These are phyloP conservation scores for Vombatus ursinus DNA, from an alignment of 2,113 vertebrate genomes.

Conservation along the genomic window DNA sequence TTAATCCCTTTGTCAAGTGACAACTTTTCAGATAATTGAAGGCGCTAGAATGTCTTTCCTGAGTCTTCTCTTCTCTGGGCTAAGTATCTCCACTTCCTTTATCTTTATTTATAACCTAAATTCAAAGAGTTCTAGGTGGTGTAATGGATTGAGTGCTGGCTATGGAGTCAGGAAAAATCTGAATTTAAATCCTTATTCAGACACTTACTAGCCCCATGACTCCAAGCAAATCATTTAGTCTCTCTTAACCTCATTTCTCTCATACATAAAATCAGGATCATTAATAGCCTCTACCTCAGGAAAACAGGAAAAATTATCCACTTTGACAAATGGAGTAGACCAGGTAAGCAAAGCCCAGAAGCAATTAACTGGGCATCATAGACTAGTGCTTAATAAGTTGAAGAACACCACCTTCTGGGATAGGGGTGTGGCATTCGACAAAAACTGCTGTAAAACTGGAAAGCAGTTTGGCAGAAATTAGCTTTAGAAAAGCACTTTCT, in stretches of 20 bases:
- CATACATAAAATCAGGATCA: too few species aligned
- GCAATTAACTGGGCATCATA: background rate
- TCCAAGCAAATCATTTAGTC: background rate
- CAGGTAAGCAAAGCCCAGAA: background rate
- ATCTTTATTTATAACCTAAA: background rate
- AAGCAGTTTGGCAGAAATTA: background rate
- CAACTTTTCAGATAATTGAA: background rate
- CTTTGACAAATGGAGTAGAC: background rate
- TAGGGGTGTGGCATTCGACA: background rate
- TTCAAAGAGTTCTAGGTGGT: background rate
- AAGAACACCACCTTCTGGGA: background rate
- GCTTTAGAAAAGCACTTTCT: background rate
- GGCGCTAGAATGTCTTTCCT: too few species aligned
- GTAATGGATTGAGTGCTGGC: background rate
- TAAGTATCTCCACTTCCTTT: background rate
- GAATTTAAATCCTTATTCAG: background rate
- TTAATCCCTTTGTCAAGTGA: background rate
- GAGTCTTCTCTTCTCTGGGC: background rate
- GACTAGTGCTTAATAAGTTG: background rate
- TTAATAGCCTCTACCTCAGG: background rate
- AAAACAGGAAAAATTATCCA: background rate
- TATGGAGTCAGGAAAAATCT: background rate
- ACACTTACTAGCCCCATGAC: background rate
- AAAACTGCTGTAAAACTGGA: background rate
- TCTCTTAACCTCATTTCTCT: background rate